Base-by-base conservation (phyloP, 2,797 vertebrate species). In the Poecile montanus region DNA sequence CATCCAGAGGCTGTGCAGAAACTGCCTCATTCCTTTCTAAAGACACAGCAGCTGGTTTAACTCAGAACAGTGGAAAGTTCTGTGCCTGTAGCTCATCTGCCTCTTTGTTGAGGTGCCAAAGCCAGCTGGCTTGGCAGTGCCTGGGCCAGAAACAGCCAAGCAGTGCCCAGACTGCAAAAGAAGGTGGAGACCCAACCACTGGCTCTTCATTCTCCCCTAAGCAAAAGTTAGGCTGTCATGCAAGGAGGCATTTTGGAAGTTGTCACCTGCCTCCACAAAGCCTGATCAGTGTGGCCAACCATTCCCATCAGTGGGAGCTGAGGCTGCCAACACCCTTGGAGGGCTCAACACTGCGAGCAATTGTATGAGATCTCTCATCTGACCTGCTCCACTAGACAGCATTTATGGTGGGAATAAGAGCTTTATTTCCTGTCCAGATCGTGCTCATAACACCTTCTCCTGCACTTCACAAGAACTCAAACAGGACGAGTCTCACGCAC, bases 371-470 rank as follows among this genome's bases (percentile, higher is more conserved):
- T 20, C 50, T 90, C 57, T 74, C 92, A 67, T 42, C 68, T 83
- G 61, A 83, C 57, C 76, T 85, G 36, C 79, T 83, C 54, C 81
- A 30, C 60, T 3, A 57, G 16, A 13, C 45, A 61, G 38, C 50
- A 61, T 47, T 86, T 84, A 54, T 7, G 47, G 54, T 51, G 50
- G 73, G 63, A 95, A 61, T 61, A 84, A 63, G 50, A 72, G 54
- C 74, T 90, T 78, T 75, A 78, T 84, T 93, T 93, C 91, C 90
- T 86, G 56, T 34, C 72, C 70, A 38, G 70, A 84, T 62, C 67
- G 60, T 42, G 56, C 77, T 90, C 9, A 1, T 38, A 79, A 26
- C 80, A 78, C 77, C 70, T 91, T 82, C 61, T 54, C 38, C 19
- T 74, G n/a, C 54, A 50, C 73, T 85, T 88, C 62, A 66, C 62